phyloP scores from a whole-genome alignment of 2,797 vertebrate genomes.

The Phrynocephalus vlangalii region DNA sequence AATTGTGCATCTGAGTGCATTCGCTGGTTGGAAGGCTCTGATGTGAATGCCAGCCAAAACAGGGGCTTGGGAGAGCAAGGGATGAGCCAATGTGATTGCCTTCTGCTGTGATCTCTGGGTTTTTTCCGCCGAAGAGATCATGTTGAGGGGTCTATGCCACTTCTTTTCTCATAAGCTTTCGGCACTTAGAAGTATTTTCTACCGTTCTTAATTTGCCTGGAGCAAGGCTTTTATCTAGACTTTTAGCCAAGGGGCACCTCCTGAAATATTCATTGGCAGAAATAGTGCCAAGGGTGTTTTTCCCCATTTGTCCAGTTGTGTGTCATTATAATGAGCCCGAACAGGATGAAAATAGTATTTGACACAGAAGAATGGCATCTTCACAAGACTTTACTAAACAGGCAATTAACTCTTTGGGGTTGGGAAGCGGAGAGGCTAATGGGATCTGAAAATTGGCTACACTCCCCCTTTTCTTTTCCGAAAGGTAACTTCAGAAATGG shows the following conservation, averaged over 20 bases:
- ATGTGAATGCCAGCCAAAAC: constrained; percentile 56
- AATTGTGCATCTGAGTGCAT: constrained; percentile 42
- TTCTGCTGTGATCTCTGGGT: constrained; percentile 68
- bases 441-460: constrained; percentile 5
- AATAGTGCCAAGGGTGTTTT: constrained; percentile 88
- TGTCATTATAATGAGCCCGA: constrained; percentile 76
- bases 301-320: constrained; percentile 84
- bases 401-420: constrained; percentile 73
- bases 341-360: constrained; percentile 72
- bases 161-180: constrained; percentile 74
- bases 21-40: constrained; percentile 56
- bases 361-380: constrained; percentile 67
- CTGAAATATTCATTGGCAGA: constrained; percentile 93
- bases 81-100: constrained; percentile 62
- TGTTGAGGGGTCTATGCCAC: constrained; percentile 65
- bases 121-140: constrained; percentile 69
- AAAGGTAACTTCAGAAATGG: not conserved
- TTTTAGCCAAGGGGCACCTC: constrained; percentile 92
- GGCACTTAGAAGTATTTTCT: constrained; percentile 78
- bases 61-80: constrained; percentile 39
- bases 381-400: constrained; percentile 69
- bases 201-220: constrained; percentile 81
- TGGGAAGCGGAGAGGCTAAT: constrained; percentile 41
- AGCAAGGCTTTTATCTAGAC: constrained; percentile 86
- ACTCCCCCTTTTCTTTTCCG: not conserved